A percentile compares a stretch with the other conserved stretches of the same genome.
These are phyloP conservation scores for Phyllotreta cruciferae DNA, from an alignment of 2,888 invertebrate genomes.

Conservation along the genomic window DNA sequence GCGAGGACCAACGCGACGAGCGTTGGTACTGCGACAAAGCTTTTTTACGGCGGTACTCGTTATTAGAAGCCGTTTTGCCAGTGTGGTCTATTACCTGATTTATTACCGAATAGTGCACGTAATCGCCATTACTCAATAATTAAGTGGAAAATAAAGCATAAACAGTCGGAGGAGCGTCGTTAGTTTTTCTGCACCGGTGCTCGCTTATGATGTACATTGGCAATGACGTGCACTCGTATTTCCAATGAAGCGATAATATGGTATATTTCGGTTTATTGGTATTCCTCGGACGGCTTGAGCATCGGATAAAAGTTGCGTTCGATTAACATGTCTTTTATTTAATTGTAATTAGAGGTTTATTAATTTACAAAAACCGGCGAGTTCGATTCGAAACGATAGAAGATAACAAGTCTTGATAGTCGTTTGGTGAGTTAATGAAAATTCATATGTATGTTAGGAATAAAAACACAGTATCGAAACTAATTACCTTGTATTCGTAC, in stretches of 20 bases:
- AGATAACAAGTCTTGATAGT: too few species aligned
- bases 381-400: too few species aligned
- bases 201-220: slow-evolving; percentile 39
- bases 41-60: slow-evolving; percentile 10
- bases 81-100: slow-evolving; percentile 47
- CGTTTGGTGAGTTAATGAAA: too few species aligned
- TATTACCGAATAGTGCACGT: slow-evolving; percentile 43
- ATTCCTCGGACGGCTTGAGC: slow-evolving; percentile 27
- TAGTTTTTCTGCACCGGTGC: slow-evolving; percentile 14
- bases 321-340: too few species aligned
- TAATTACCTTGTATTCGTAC: too few species aligned
- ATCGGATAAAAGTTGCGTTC: too few species aligned
- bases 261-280: slow-evolving; percentile 32
- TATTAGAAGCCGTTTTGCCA: slow-evolving; percentile 35
- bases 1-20: too few species aligned
- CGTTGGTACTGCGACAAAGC: too few species aligned
- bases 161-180: slow-evolving; percentile 9
- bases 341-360: too few species aligned
- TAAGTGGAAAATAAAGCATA: slow-evolving; percentile 37
- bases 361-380: too few species aligned
- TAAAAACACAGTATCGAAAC: too few species aligned
- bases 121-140: slow-evolving; percentile 46
- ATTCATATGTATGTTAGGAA: too few species aligned
- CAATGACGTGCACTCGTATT: slow-evolving; percentile 39
- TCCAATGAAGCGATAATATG: slow-evolving; percentile 41